Base-by-base conservation (phyloP, 2,888 invertebrate genomes). In the Drosophila phalerata region DNA sequence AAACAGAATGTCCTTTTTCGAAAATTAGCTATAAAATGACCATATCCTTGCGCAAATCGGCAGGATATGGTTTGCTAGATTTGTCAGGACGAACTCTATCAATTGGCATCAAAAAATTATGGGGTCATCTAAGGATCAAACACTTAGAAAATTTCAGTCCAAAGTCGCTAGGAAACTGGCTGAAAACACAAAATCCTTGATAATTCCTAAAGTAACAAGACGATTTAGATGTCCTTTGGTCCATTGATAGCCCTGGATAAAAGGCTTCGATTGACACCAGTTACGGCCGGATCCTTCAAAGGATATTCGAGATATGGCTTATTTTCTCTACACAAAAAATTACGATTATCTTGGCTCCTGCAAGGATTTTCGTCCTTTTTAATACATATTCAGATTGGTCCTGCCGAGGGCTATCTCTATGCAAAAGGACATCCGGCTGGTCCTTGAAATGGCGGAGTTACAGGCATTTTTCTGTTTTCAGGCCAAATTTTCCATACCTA, bases 301-400 rank as follows among this genome's bases (percentile, higher is more conserved):
- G 37, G 38, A 38, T 5, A 2, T 38, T 15, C 9, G 9, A 15
- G 38, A 2, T 15, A 13, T 34, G 1, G 5, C 13, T 0, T 13
- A 34, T 34, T 34, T 34, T 34, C 34, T 13, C 5, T 34, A 13
- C 5, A 34, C 34, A 13, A 34, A 34, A 34, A 34, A 34, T 5
- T 34, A 13, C 34, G 34, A 5, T 30, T 30, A 30, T 30, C 2
- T 30, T 9, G 30, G 30, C 34, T 34, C 34, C 13, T 34, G 13
- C 5, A 13, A 34, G 34, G 34, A 34, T 5, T 34, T 52, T 52
- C 38, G 52, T 38, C 52, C 38, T 38, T 52, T 52, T 40, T 11
- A 3, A 11, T 22, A 15, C 3, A 38, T 15, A 1, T 25, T 25
- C 34, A 22, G 37, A 0, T n/a, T 2, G 1, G 6, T 9, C 10